A percentile compares a stretch with the other conserved stretches of the same genome.
Evolutionary conservation across 2,888 invertebrate genomes (phyloP).

Genomic region (Caenorhabditis becei): DNA sequence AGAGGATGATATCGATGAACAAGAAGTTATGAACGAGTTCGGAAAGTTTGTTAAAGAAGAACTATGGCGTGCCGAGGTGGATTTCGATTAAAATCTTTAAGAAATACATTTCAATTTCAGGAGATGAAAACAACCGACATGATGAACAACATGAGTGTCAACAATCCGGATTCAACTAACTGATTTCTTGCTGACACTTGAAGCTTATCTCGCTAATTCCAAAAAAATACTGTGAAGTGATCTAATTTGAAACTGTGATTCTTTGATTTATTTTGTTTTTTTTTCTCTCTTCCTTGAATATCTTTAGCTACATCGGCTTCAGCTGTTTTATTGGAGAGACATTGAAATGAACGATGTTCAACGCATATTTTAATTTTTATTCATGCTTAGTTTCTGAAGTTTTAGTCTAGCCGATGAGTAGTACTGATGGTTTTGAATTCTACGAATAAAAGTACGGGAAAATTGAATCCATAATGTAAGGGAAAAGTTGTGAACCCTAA

Average conservation of each 20-base stretch:
- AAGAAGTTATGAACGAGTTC: slow-evolving; percentile 71
- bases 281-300: too few relatives aligned
- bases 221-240: not conserved
- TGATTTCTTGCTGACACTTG: not conserved
- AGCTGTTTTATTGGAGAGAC: too few relatives aligned
- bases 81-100: not conserved
- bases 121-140: not conserved
- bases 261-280: too few relatives aligned
- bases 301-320: too few relatives aligned
- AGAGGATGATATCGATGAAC: slow-evolving; percentile 64
- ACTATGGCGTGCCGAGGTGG: slow-evolving; percentile 29
- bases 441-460: too few relatives aligned
- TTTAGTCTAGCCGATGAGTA: too few relatives aligned
- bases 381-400: too few relatives aligned
- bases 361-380: too few relatives aligned
- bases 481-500: too few relatives aligned
- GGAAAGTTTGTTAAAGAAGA: slow-evolving; percentile 67
- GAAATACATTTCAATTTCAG: not conserved
- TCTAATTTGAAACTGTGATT: not conserved
- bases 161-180: not conserved
- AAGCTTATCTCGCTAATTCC: not conserved
- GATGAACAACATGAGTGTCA: not conserved
- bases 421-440: too few relatives aligned
- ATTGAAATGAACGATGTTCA: too few relatives aligned
- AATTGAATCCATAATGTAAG: too few relatives aligned